Evolutionary conservation across 2,888 invertebrate species (phyloP).

Genomic region (Macropis europaea): DNA sequence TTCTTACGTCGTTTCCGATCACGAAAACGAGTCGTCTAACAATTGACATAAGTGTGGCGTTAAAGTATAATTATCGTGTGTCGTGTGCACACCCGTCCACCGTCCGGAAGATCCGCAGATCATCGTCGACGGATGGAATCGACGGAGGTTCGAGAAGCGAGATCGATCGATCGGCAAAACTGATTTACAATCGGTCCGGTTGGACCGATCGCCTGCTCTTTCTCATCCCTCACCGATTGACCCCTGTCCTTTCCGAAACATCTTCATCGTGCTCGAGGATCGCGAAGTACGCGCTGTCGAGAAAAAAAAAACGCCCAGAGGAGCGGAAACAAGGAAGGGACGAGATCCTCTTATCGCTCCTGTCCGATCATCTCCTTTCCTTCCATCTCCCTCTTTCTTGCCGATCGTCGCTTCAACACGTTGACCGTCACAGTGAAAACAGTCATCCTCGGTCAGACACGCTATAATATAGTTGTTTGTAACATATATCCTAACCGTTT

Average conservation of each 20-base stretch:
- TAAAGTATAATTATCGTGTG: conserved; percentile 28
- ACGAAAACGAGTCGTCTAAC: conserved; percentile 37
- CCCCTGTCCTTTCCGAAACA: background rate
- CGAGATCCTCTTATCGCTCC: background rate
- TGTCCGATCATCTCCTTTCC: background rate
- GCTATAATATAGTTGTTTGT: too few species aligned
- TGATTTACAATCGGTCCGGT: conserved; percentile 4
- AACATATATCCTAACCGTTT: too few species aligned
- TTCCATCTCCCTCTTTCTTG: background rate
- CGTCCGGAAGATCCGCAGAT: conserved; percentile 23
- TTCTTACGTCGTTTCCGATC: conserved; percentile 30
- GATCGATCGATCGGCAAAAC: conserved; percentile 30
- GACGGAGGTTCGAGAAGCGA: conserved; percentile 37
- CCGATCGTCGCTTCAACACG: background rate
- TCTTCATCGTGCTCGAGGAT: conserved; percentile 56
- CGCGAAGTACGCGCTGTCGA: conserved; percentile 29
- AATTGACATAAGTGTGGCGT: conserved; percentile 60
- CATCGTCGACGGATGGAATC: conserved; percentile 41
- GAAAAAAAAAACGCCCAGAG: background rate
- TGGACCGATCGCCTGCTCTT: background rate
- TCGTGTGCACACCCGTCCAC: conserved; percentile 35
- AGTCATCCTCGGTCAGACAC: too few species aligned
- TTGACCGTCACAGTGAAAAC: too few species aligned
- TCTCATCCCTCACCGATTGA: background rate
- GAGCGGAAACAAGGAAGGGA: conserved; percentile 29